phyloP scores from a whole-genome alignment of 1,140 invertebrate species.

The Polypedilum pembai region DNA sequence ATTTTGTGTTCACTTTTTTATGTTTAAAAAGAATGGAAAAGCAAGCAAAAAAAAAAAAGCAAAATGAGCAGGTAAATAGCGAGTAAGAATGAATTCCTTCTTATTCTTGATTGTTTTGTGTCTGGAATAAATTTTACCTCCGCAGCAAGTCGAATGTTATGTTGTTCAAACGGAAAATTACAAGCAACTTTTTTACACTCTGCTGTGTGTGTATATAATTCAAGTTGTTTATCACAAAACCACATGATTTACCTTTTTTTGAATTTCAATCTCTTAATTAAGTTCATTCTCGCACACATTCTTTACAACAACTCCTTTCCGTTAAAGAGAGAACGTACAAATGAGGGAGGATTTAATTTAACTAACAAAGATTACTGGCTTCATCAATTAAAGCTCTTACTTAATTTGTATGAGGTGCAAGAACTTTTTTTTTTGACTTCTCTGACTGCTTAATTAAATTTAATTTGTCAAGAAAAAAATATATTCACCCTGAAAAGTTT shows the following conservation, averaged over 20 bases:
- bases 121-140: slow-evolving; percentile 13
- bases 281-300: neutral
- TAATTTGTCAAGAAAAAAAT: too few relatives aligned
- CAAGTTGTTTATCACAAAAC: neutral
- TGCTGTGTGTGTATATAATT: neutral
- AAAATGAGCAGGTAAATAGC: neutral
- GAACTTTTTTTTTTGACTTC: too few relatives aligned
- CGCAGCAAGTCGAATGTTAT: neutral
- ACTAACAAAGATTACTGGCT: too few relatives aligned
- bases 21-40: neutral
- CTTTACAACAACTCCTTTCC: neutral
- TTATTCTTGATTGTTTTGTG: slow-evolving; percentile 15
- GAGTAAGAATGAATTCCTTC: neutral
- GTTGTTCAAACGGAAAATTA: slow-evolving; percentile 18
- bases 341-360: too few relatives aligned
- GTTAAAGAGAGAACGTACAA: neutral
- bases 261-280: slow-evolving; percentile 19
- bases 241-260: slow-evolving; percentile 18
- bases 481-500: too few relatives aligned
- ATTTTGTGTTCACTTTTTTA: neutral
- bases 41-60: neutral
- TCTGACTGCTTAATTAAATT: too few relatives aligned
- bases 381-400: too few relatives aligned
- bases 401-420: too few relatives aligned
- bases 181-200: slow-evolving; percentile 12